A percentile compares a stretch with the other conserved stretches of the same genome.
Evolutionary conservation across 2,113 vertebrate species (phyloP).

Genomic region (Mesoclemmys tuberculata): DNA sequence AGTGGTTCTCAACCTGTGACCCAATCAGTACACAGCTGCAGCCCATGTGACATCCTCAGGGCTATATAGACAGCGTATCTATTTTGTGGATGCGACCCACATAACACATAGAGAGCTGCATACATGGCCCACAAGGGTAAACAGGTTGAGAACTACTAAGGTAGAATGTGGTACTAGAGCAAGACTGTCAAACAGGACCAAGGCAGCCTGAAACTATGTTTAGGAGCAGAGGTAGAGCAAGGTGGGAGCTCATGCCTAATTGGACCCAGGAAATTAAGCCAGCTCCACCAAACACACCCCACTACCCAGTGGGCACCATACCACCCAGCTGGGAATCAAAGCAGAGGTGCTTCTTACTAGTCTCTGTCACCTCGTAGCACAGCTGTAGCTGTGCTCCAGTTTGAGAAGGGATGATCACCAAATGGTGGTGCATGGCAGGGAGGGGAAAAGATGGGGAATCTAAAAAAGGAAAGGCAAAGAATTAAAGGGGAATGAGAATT

Average conservation of each 20-base stretch:
- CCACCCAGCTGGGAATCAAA: not conserved
- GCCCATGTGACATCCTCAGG: too few species aligned
- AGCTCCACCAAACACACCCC: not conserved
- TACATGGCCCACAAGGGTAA: too few species aligned
- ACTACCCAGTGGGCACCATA: not conserved
- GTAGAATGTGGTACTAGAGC: not conserved
- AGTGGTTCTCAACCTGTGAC: too few species aligned
- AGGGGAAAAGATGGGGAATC: not conserved
- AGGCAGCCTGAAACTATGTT: not conserved
- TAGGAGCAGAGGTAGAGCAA: not conserved
- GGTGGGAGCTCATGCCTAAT: not conserved
- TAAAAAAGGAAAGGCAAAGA: conserved; percentile 27
- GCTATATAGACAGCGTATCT: too few species aligned
- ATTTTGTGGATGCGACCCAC: too few species aligned
- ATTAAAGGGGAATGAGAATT: conserved; percentile 53
- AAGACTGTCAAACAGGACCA: not conserved
- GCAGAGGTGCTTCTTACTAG: not conserved
- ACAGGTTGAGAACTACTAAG: too few species aligned
- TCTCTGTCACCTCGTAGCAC: not conserved
- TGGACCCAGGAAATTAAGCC: not conserved
- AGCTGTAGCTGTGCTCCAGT: not conserved
- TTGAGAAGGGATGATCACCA: not conserved
- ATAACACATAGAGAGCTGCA: too few species aligned
- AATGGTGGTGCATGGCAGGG: not conserved
- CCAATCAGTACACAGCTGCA: too few species aligned